Percentiles rank a stretch among this genome's conserved stretches.
Evolutionary conservation across 2,797 vertebrate species (phyloP).

Genomic region (Molossus molossus): DNA sequence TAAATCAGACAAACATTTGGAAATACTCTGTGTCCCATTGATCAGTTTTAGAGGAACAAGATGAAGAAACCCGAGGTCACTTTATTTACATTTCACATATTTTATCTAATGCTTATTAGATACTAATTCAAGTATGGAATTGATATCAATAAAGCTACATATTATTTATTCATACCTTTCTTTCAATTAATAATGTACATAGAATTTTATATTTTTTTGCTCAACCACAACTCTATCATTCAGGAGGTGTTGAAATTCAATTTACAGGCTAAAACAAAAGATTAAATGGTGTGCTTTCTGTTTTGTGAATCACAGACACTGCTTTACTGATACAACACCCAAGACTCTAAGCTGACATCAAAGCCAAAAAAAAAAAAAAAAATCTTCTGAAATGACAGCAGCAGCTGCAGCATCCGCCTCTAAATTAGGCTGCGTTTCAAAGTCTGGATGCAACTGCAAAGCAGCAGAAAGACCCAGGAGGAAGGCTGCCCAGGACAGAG

Average conservation of each 20-base stretch:
- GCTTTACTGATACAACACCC: conserved; percentile 90
- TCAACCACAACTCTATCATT: conserved; percentile 71
- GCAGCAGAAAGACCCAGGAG: conserved; percentile 93
- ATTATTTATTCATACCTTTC: conserved; percentile 49
- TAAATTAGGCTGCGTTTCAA: conserved; percentile 96
- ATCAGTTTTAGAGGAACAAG: background rate
- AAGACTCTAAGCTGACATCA: conserved; percentile 95
- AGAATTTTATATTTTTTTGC: conserved; percentile 71
- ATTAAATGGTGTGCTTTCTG: conserved; percentile 83
- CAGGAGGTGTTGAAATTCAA: conserved; percentile 80
- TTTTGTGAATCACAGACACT: conserved; percentile 88
- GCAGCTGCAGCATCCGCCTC: conserved; percentile 97
- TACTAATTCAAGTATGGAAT: conserved; percentile 70
- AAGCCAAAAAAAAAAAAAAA: conserved; percentile 91
- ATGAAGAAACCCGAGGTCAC: conserved; percentile 31
- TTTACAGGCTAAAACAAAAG: conserved; percentile 84
- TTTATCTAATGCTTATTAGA: conserved; percentile 76
- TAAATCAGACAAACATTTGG: background rate
- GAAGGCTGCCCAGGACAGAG: conserved; percentile 92
- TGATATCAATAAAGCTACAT: conserved; percentile 36
- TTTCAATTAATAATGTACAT: conserved; percentile 77
- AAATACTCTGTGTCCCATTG: conserved; percentile 13
- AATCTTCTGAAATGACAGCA: conserved; percentile 95
- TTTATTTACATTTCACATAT: conserved; percentile 70
- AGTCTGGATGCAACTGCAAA: conserved; percentile 94